Evolutionary conservation across 2,797 vertebrate species (phyloP), one percentile per base, ranked within the genome.

Genomic region (Labeo calbasu): DNA sequence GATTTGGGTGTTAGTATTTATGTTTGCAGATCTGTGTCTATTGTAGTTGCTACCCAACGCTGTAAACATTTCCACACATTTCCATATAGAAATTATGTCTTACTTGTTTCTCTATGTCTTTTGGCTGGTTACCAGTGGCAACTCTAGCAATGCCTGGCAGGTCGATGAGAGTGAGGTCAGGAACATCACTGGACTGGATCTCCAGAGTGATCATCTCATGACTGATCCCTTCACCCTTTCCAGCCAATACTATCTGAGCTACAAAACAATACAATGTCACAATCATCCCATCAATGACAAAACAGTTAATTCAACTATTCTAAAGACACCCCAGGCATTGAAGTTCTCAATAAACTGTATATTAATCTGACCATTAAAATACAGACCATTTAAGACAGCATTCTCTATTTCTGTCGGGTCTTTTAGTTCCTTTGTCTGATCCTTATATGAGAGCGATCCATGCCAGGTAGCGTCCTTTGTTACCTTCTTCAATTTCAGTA

Each of bases 111-210:
- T 92, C 93, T 0, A 94, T 96, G 83, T 96, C 92, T 46, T 28
- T 36, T 21, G 94, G 94, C 85, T 96, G 95, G 50, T 94, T 83
- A 0, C 88, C 93, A 23, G 94, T 79, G 0, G 95, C 90, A 61
- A 95, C 92, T 84, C 95, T 92, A 79, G 94, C 88, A 73, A 96
- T 96, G 40, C 95, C 95, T 1, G 96, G 95, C 9, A 96, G 91
- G 86, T 96, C 95, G 32, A 95, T 95, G 6, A 96, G 89, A 0
- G 95, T 96, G 77, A 96, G 88, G 3, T 96, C 95, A 1, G 94
- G 94, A 21, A 95, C 94, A 0, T 91, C 40, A 0, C 89, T 86
- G 13, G 94, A 95, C 12, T 10, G 11, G 79, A 96, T 61, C 81
- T 96, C 93, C n/a, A 96, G 85, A 14, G 77, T 93, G 85, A 96